Base-by-base conservation (phyloP, 2,888 invertebrate species). In the Leptinotarsa juncta region DNA sequence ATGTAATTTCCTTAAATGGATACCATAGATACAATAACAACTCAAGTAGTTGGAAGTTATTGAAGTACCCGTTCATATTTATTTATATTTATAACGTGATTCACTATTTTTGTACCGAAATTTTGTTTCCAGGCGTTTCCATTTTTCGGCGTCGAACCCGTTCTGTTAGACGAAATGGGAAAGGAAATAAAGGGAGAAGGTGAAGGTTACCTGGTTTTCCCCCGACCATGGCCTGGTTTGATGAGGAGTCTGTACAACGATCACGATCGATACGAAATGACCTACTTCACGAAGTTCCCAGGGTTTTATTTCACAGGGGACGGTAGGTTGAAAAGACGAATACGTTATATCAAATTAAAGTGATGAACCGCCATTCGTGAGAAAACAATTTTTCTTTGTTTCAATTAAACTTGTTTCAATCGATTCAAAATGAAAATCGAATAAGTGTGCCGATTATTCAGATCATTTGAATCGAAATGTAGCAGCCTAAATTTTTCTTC, bases 271-370 rank as follows among this genome's bases (percentile, higher is more conserved):
- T 98, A 94, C 87, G 94, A 97, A 88, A 93, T 93, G 62, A 97
- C 97, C 1, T 99, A 99, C 87, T 99, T 99, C 90, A 93, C 95
- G 72, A 96, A 96, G 88, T 99, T 99, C 88, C 96, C 96, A 0
- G 99, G 99, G 71, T 99, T 94, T 89, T 99, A 99, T 87, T 97
- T 96, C 88, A 98, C 99, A 69, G 99, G 99, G 67, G 99, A 99
- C 89, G 99, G 98, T 97, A 89, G 88, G 90, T 82, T 32, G 65
- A 14, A 51, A 4, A 53, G n/a, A 12, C 10, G 3, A 42, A 42
- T 12, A 42, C 12, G 3, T 10, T 42, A 42, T 2, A 10, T 42
- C 4, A 10, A 42, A 12, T 57, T 60, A 12, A 51, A n/a, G 4
- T 51, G 16, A 32, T 50, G 50, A 50, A 50, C 4, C 50, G 16